Conservation (phyloP, 2,797 vertebrate species). For the Austrolebias charrua region DNA sequence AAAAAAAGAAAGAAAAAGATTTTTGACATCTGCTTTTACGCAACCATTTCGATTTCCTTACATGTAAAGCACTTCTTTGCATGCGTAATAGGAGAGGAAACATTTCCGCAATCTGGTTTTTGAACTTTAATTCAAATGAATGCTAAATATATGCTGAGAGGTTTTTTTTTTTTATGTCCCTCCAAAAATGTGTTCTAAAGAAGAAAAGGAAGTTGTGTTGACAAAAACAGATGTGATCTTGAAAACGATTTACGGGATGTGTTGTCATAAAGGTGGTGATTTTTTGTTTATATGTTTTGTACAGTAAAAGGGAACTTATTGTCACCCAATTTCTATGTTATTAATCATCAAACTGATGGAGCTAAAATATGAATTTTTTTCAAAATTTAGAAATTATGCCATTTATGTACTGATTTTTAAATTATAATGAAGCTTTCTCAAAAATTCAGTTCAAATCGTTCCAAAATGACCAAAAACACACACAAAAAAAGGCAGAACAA, state of each 20-base stretch:
- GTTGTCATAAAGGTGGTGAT: not conserved
- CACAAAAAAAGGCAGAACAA: not conserved
- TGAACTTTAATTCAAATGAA: not conserved
- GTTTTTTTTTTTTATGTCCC: not conserved
- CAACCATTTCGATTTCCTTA: not conserved
- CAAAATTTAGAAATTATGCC: not conserved
- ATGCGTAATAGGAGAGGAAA: not conserved
- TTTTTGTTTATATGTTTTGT: not conserved
- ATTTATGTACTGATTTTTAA: no score
- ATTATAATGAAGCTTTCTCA: no score
- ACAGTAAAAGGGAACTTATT: conserved; percentile 1
- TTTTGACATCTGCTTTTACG: conserved; percentile 1
- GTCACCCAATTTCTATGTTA: not conserved
- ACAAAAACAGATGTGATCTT: not conserved
- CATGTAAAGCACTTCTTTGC: not conserved
- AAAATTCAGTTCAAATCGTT: no score
- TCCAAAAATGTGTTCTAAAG: not conserved
- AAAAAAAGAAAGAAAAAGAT: not conserved
- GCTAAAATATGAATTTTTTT: not conserved
- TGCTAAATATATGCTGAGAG: not conserved
- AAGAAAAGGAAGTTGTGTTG: conserved; percentile 13
- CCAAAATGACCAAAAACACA: not conserved
- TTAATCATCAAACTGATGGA: not conserved
- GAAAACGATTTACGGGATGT: conserved; percentile 2
- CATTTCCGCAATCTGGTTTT: not conserved